Base-by-base conservation (phyloP, 2,797 vertebrate species). In the Bovichtus diacanthus region DNA sequence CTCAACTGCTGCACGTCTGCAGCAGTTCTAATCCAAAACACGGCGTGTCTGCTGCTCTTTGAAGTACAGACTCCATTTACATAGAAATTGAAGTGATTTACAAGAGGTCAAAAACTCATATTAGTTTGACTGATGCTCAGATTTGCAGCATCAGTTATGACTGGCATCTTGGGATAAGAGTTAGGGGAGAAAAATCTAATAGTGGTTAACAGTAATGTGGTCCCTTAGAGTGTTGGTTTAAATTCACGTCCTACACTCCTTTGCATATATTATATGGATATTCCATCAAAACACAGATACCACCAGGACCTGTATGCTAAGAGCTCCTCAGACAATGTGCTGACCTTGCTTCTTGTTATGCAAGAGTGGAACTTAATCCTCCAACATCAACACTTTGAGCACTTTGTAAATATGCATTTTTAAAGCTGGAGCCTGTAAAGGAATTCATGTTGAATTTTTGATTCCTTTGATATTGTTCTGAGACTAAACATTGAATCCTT, bases 91-190 rank as follows among this genome's bases (percentile, higher is more conserved):
- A 80, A 75, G 39, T 2, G 21, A 75, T 70, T n/a, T 70, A 38
- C 34, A 58, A 63, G 56, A 66, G 41, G 54, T 77, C 71, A 74
- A 49, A 70, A 62, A 46, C 51, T 54, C 56, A 12, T 63, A 66
- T 69, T 6, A 39, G 64, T 68, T 65, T 49, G 78, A 86, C 44
- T 47, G 84, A 76, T 64, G 63, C 50, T 62, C n/a, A 51, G 77
- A 71, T 72, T 66, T 70, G 60, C 41, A 64, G 27, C 38, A 44
- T 76, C 53, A 60, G 19, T 81, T 65, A 46, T 46, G 39, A 61
- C 41, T 23, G 63, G 19, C 46, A 36, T 71, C 21, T 58, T 34
- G 23, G 49, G 62, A 64, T 43, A 59, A 75, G 29, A 47, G n/a
- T 39, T 5, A 5, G 16, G 1, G 6, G 12, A 1, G 23, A 70